Evolutionary conservation across 2,113 vertebrate species (phyloP).

Genomic region (Trematocara marginatum): DNA sequence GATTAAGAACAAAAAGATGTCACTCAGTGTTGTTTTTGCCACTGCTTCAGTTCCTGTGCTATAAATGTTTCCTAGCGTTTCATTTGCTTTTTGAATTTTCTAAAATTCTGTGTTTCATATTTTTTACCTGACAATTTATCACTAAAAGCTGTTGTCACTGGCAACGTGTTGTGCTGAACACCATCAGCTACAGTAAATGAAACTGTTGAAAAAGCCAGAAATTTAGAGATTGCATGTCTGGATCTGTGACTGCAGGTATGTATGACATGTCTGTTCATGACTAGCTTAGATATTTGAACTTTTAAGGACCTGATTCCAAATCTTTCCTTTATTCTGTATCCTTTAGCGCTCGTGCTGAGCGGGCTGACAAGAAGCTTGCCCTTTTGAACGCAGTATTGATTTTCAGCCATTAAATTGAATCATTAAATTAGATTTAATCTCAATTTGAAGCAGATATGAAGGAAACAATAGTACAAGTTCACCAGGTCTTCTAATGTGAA

Average conservation of each 20-base stretch:
- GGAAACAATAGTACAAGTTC: background rate
- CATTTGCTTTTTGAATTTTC: background rate
- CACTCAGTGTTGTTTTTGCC: background rate
- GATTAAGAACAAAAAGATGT: background rate
- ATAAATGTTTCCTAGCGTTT: background rate
- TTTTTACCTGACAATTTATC: background rate
- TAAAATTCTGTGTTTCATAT: background rate
- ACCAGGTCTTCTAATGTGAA: background rate
- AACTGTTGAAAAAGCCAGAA: background rate
- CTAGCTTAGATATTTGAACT: background rate
- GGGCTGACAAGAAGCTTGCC: background rate
- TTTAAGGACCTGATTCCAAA: slow-evolving; percentile 2
- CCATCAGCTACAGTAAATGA: background rate
- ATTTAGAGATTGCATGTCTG: background rate
- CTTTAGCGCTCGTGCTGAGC: background rate
- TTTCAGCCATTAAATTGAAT: background rate
- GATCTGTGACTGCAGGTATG: background rate
- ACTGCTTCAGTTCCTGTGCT: background rate
- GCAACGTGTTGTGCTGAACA: background rate
- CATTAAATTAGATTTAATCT: background rate
- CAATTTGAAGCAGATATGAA: background rate
- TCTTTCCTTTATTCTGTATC: background rate
- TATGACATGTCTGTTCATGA: slow-evolving; percentile 37
- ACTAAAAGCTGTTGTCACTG: background rate
- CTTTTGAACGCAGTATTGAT: background rate